Conservation (phyloP, 2,888 invertebrate species). For the Norana najaformis region DNA sequence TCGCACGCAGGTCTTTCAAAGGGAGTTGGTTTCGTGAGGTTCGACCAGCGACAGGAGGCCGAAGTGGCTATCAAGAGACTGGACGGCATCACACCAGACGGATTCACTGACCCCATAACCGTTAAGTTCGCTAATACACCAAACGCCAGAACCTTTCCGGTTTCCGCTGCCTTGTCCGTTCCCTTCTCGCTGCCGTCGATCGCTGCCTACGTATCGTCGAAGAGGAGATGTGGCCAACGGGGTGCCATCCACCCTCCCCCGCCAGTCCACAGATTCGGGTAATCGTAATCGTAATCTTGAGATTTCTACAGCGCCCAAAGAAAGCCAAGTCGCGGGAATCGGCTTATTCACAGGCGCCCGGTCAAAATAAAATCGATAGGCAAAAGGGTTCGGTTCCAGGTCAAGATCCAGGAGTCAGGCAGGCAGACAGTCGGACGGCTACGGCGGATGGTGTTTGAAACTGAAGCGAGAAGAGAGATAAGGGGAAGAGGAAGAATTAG, state of each 20-base stretch:
- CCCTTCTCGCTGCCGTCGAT: not conserved
- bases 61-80: slow-evolving; percentile 87
- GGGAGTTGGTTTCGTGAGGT: slow-evolving; percentile 89
- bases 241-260: not conserved
- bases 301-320: no score
- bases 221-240: not conserved
- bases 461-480: no score
- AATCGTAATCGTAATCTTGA: not conserved
- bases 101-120: slow-evolving; percentile 85
- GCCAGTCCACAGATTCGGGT: not conserved
- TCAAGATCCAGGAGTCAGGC: no score
- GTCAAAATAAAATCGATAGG: no score
- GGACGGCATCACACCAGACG: slow-evolving; percentile 84
- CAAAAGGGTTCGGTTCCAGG: no score
- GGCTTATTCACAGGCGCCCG: no score
- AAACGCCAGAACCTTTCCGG: not conserved
- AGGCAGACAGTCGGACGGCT: no score
- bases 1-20: slow-evolving; percentile 75
- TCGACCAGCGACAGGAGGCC: slow-evolving; percentile 86
- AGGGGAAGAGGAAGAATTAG: no score
- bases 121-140: slow-evolving; percentile 93
- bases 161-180: not conserved
- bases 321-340: no score
- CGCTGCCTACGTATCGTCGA: not conserved
- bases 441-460: no score